Conservation (phyloP, 2,888 invertebrate species). For the Aproaerema taeniolella region DNA sequence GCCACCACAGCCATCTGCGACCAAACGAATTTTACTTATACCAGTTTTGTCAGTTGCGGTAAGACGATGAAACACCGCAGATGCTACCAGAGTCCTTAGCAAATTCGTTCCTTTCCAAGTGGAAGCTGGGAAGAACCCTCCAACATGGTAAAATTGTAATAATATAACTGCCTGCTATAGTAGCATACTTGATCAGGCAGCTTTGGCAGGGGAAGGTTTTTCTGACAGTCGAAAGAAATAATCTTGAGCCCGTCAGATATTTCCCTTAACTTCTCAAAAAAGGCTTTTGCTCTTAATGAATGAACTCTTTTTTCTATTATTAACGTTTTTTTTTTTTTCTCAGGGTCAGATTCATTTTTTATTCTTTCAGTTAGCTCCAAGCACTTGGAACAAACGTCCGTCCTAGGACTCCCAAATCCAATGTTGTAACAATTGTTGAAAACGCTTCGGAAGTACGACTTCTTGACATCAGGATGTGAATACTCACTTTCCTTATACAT, state of each 20-base stretch:
- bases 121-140: slow-evolving; percentile 16
- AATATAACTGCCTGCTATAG: slow-evolving; percentile 29
- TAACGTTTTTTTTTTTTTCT: neutral
- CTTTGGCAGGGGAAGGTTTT: slow-evolving; percentile 29
- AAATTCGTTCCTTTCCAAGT: slow-evolving; percentile 19
- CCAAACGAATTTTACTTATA: slow-evolving; percentile 22
- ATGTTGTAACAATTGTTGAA: too few species aligned
- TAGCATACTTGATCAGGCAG: too few species aligned
- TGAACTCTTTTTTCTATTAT: slow-evolving; percentile 1
- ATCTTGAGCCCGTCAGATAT: slow-evolving; percentile 12
- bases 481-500: too few species aligned
- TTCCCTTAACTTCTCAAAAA: slow-evolving; percentile 2
- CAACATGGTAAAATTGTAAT: slow-evolving; percentile 29
- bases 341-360: neutral
- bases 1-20: too few species aligned
- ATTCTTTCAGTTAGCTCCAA: neutral
- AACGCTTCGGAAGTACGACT: too few species aligned
- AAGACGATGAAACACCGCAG: slow-evolving; percentile 26
- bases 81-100: slow-evolving; percentile 33
- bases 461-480: too few species aligned
- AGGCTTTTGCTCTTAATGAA: slow-evolving; percentile 4
- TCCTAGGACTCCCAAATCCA: too few species aligned
- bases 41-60: slow-evolving; percentile 5
- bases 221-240: slow-evolving; percentile 33
- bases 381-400: too few species aligned